Conservation (phyloP, 1,140 invertebrate genomes). For the Antheraea mylitta region DNA sequence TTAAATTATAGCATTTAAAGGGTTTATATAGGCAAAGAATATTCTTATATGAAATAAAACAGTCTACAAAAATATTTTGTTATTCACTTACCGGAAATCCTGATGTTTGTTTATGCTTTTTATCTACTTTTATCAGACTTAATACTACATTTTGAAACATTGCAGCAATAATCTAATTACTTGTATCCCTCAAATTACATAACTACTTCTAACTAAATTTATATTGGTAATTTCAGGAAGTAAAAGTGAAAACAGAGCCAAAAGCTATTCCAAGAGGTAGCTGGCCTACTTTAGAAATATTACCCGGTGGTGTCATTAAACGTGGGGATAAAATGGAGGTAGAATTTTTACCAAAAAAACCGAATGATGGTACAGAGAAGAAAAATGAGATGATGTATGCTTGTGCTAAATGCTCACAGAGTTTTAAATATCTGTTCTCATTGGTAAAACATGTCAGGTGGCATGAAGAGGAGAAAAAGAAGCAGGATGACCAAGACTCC, state of each 20-base stretch:
- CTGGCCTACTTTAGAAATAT: constrained; percentile 64
- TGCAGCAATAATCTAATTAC: too few relatives aligned
- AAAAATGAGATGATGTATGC: constrained; percentile 55
- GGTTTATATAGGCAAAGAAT: too few relatives aligned
- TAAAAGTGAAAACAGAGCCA: constrained; percentile 10
- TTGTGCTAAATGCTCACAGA: constrained; percentile 61
- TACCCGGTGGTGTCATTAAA: constrained; percentile 61
- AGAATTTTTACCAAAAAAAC: constrained; percentile 5
- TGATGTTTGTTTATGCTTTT: too few relatives aligned
- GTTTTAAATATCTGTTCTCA: constrained; percentile 51
- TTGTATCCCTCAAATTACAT: too few relatives aligned
- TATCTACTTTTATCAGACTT: too few relatives aligned
- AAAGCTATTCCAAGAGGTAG: constrained; percentile 35
- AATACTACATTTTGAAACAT: too few relatives aligned
- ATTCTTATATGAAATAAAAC: too few relatives aligned
- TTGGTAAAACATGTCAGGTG: constrained; percentile 59
- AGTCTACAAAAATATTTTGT: too few relatives aligned
- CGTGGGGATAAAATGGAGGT: constrained; percentile 41
- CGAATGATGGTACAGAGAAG: neutral
- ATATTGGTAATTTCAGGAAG: constrained; percentile 5
- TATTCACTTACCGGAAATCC: too few relatives aligned
- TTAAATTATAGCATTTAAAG: too few relatives aligned
- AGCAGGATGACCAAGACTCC: constrained; percentile 20
- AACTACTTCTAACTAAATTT: too few relatives aligned
- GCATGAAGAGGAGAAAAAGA: constrained; percentile 52